Percentiles rank a stretch among this genome's conserved stretches.
phyloP scores from a whole-genome alignment of 2,888 invertebrate species.

The Nysson spinosus region DNA sequence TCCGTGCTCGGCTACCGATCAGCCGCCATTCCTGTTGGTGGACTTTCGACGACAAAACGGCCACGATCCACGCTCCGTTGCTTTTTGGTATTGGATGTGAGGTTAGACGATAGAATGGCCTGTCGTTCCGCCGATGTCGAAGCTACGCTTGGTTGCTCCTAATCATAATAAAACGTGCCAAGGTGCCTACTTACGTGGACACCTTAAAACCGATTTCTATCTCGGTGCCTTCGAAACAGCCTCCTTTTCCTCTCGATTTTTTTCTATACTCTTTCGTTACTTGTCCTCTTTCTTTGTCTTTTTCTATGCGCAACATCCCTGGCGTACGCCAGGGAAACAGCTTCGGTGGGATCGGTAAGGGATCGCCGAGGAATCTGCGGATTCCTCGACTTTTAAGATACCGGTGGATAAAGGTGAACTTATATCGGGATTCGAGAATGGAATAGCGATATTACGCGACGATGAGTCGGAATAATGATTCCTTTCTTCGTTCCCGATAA shows the following conservation, averaged over 20 bases:
- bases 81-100: slow-evolving; percentile 65
- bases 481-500: slow-evolving; percentile 23
- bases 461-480: slow-evolving; percentile 57
- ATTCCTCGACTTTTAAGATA: too few species aligned
- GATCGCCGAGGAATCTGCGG: background rate
- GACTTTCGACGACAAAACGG: slow-evolving; percentile 65
- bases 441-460: slow-evolving; percentile 58
- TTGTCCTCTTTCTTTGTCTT: background rate
- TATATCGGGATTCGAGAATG: background rate
- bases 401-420: too few species aligned
- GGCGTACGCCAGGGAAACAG: background rate
- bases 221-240: slow-evolving; percentile 35
- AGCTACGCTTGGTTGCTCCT: slow-evolving; percentile 74
- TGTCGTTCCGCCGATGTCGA: slow-evolving; percentile 48
- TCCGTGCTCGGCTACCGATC: slow-evolving; percentile 31
- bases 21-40: too few species aligned
- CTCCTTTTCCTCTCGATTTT: background rate
- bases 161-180: slow-evolving; percentile 77
- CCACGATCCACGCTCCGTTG: slow-evolving; percentile 66
- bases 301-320: slow-evolving; percentile 2
- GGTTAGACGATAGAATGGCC: slow-evolving; percentile 52
- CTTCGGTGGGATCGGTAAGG: too few species aligned
- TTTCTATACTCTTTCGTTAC: background rate
- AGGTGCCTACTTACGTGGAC: slow-evolving; percentile 72
- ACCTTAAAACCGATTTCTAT: slow-evolving; percentile 74